Base-by-base conservation (phyloP, 2,797 vertebrate genomes). In the Pseudocheirus occidentalis region DNA sequence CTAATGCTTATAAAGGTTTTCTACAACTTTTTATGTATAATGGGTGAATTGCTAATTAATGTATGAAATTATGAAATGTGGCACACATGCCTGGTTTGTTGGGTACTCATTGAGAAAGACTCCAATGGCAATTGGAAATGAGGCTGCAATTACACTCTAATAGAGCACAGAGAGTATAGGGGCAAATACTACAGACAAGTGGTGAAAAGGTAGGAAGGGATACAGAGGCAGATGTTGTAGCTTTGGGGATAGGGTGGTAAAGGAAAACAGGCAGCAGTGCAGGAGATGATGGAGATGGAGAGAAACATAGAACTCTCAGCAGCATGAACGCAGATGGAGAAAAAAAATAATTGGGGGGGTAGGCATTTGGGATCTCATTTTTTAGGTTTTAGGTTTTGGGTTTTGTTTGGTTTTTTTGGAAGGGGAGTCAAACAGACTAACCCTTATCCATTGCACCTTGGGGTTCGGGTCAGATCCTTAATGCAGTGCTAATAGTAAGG, bases 221-320 rank as follows among this genome's bases (percentile, higher is more conserved):
- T 31, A 34, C 54, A 5, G 16, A 40, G 3, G 16, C 27, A 53
- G 1, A 16, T 50, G 27, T 28, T 5, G 11, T 13, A 90, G 87
- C 29, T 9, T 10, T 16, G 0, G 27, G 5, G 27, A 58, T 28
- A 58, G 27, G 7, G 7, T 58, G 14, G 4, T 6, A 14, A 31
- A 14, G 1, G 18, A 2, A 29, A 1, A 5, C 0, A 52, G 29
- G 4, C 0, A 16, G 52, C 4, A 21, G n/a, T 0, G 3, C 2
- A 2, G 0, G n/a, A 11, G 3, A 29, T 14, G 7, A 7, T 53
- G 4, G 0, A 12, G 14, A 31, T 6, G 24, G 40, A 34, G 1
- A 31, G 29, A 54, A 21, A 13, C 50, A 31, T 0, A 34, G 18
- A 90, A 14, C 5, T n/a, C 34, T 66, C 62, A n/a, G 14, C 62